These are phyloP conservation scores for Benthosema pterotum DNA, from an alignment of 2,797 vertebrate species.

Conservation along the genomic window DNA sequence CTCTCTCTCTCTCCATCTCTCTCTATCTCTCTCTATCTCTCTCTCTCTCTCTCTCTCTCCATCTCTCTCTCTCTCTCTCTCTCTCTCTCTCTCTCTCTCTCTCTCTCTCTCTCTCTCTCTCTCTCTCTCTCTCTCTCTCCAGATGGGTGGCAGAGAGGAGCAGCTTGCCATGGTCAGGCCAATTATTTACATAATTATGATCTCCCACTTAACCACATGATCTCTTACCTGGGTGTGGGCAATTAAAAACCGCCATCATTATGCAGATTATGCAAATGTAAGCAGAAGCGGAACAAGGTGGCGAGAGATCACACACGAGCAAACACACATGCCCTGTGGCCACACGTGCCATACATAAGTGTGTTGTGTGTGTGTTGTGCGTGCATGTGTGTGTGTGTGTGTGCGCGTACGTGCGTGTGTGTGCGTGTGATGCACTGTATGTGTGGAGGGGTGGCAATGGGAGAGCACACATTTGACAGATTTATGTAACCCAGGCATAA, in stretches of 20 bases:
- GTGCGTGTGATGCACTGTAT: slow-evolving; percentile 2
- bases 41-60: background rate
- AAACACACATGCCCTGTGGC: slow-evolving; percentile 55
- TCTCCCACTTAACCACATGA: slow-evolving; percentile 99
- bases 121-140: slow-evolving; percentile 65
- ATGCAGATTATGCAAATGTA: slow-evolving; percentile 97
- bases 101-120: slow-evolving; percentile 20
- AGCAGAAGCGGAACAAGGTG: slow-evolving; percentile 84
- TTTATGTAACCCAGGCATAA: slow-evolving; percentile 1
- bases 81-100: slow-evolving; percentile 12
- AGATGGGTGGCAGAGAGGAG: slow-evolving; percentile 93
- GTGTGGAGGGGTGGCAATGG: slow-evolving; percentile 3
- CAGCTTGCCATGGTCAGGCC: slow-evolving; percentile 97
- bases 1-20: background rate
- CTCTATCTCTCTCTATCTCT: background rate
- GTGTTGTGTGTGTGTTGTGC: slow-evolving; percentile 12
- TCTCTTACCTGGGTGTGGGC: slow-evolving; percentile 95
- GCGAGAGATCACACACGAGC: slow-evolving; percentile 82
- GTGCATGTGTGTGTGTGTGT: slow-evolving; percentile 9
- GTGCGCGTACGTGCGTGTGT: slow-evolving; percentile 6
- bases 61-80: background rate
- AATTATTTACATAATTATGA: slow-evolving; percentile 99
- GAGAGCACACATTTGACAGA: slow-evolving; percentile 28
- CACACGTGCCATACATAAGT: slow-evolving; percentile 5
- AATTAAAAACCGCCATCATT: slow-evolving; percentile 96